Evolutionary conservation across 2,888 invertebrate genomes (phyloP).

Genomic region (Lasius fuliginosus): DNA sequence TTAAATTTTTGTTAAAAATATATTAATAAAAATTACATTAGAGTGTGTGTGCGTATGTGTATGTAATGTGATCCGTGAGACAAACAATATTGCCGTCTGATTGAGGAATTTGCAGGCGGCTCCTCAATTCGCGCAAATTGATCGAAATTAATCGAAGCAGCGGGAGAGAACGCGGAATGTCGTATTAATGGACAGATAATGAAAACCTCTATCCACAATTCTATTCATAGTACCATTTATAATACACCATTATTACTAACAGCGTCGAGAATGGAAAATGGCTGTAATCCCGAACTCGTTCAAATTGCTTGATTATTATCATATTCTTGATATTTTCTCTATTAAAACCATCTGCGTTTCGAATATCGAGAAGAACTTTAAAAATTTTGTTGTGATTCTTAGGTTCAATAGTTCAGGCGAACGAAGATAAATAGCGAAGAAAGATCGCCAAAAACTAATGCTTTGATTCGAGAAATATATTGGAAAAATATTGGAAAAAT

Average conservation of each 20-base stretch:
- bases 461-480: not conserved
- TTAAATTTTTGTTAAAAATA: not conserved
- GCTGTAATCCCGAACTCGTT: not conserved
- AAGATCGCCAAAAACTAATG: not conserved
- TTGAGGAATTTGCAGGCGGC: constrained; percentile 34
- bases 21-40: not conserved
- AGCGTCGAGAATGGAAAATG: not conserved
- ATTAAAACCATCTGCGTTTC: not conserved
- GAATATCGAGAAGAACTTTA: not conserved
- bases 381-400: not conserved
- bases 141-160: constrained; percentile 57
- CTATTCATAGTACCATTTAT: not conserved
- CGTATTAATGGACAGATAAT: constrained; percentile 16
- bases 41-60: not conserved
- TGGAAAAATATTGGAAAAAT: constrained; percentile 1
- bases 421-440: not conserved
- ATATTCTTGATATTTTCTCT: not conserved
- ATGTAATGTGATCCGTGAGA: not conserved
- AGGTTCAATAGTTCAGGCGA: not conserved
- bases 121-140: constrained; percentile 50
- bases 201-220: not conserved
- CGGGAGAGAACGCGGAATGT: constrained; percentile 12
- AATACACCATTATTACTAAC: not conserved
- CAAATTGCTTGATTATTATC: not conserved
- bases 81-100: constrained; percentile 1